A percentile compares a stretch with the other conserved stretches of the same genome.
phyloP scores from a whole-genome alignment of 2,888 invertebrate species.

The Chloroclysta siterata region DNA sequence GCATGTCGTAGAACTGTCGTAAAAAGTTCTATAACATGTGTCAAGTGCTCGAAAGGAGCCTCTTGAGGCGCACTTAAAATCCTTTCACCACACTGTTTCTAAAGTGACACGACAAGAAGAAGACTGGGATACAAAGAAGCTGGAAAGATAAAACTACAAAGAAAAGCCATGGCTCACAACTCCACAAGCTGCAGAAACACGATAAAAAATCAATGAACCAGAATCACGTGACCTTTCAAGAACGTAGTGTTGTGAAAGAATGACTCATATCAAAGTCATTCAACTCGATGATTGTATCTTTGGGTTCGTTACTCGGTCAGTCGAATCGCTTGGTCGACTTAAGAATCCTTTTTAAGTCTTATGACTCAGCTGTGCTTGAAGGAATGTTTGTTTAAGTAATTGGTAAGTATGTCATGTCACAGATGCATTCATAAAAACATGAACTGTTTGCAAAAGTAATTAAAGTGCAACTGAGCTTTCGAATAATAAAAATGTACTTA shows the following conservation, averaged over 20 bases:
- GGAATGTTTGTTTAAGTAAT: constrained; percentile 54
- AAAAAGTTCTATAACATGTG: too few relatives aligned
- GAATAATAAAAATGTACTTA: background rate
- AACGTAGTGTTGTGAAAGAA: constrained; percentile 67
- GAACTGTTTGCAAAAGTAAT: background rate
- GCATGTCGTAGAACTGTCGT: too few relatives aligned
- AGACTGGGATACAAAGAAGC: too few relatives aligned
- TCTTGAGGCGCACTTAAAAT: too few relatives aligned
- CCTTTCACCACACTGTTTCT: too few relatives aligned
- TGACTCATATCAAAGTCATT: constrained; percentile 74
- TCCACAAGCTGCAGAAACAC: constrained; percentile 31
- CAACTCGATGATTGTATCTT: constrained; percentile 64
- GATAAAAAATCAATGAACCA: constrained; percentile 55
- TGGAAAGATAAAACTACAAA: background rate
- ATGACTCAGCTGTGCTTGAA: constrained; percentile 60
- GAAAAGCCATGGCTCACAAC: constrained; percentile 21
- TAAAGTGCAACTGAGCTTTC: background rate
- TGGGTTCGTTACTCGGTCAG: constrained; percentile 63
- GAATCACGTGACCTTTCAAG: constrained; percentile 71
- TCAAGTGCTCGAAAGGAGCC: too few relatives aligned
- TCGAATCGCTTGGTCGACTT: constrained; percentile 57
- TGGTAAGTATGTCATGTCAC: constrained; percentile 44
- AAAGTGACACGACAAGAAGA: too few relatives aligned
- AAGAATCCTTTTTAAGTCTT: constrained; percentile 70
- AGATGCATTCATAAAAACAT: constrained; percentile 33